These are phyloP conservation scores for Halocaridina rubra DNA, from an alignment of 2,888 invertebrate species.

Conservation along the genomic window DNA sequence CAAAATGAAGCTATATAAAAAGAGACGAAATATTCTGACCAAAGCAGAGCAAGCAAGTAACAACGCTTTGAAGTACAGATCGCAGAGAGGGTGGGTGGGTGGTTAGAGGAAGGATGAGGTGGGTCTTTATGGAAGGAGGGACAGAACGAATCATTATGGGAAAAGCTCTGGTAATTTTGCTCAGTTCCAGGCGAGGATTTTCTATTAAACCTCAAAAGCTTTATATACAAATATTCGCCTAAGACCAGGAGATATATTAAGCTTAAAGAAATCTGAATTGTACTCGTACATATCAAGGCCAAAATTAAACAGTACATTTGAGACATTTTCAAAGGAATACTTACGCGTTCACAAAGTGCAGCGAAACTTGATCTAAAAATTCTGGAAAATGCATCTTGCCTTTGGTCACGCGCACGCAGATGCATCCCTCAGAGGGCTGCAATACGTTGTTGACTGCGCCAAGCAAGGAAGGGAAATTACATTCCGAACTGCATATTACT, in stretches of 20 bases:
- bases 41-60: conserved; percentile 57
- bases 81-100: conserved; percentile 45
- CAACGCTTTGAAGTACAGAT: conserved; percentile 58
- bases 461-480: conserved; percentile 56
- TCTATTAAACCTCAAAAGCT: no score
- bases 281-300: no score
- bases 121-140: neutral
- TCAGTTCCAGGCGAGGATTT: no score
- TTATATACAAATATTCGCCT: no score
- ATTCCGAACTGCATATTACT: conserved; percentile 58
- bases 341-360: no score
- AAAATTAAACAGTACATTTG: no score
- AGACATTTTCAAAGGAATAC: no score
- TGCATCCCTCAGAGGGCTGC: conserved; percentile 45
- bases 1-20: conserved; percentile 23
- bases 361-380: no score
- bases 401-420: conserved; percentile 17
- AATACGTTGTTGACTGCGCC: conserved; percentile 59
- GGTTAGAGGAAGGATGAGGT: neutral
- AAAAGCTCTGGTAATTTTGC: no score
- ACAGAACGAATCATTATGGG: neutral
- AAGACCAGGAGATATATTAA: no score
- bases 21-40: conserved; percentile 36
- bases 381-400: no score
- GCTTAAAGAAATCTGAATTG: no score